These are phyloP conservation scores for Hyphantria cunea DNA, from an alignment of 1,140 invertebrate genomes.

Conservation along the genomic window DNA sequence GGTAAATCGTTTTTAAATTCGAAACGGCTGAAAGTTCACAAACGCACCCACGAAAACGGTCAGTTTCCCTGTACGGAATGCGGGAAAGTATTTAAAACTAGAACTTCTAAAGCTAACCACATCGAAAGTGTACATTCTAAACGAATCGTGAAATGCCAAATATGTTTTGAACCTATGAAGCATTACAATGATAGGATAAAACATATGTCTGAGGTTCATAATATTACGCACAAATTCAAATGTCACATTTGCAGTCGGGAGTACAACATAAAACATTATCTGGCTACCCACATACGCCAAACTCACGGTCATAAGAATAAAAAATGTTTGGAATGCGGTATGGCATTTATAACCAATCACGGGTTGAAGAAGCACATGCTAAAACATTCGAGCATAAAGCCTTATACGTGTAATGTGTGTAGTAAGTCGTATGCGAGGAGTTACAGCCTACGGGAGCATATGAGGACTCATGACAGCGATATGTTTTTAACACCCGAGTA, in stretches of 20 bases:
- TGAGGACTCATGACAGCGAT: not conserved
- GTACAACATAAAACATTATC: conserved; percentile 71
- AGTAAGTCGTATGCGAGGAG: not conserved
- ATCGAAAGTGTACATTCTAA: conserved; percentile 69
- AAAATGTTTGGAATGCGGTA: conserved; percentile 62
- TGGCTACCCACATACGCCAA: conserved; percentile 68
- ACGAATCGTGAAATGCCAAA: conserved; percentile 63
- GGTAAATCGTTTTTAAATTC: conserved; percentile 68
- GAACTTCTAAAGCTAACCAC: conserved; percentile 62
- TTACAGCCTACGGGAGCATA: not conserved
- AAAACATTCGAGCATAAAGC: conserved; percentile 56
- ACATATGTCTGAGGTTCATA: conserved; percentile 69
- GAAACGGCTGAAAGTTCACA: conserved; percentile 68
- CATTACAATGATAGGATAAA: conserved; percentile 71
- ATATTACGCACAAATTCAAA: conserved; percentile 67
- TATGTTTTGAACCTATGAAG: conserved; percentile 71
- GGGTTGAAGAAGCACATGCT: conserved; percentile 70
- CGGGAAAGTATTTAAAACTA: conserved; percentile 65
- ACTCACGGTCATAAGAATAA: conserved; percentile 70
- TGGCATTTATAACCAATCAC: conserved; percentile 71
- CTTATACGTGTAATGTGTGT: not conserved
- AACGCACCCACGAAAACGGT: conserved; percentile 61
- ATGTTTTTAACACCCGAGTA: not conserved
- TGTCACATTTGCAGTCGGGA: conserved; percentile 59
- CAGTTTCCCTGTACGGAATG: conserved; percentile 58